Percentiles rank a stretch among this genome's conserved stretches.
phyloP scores from a whole-genome alignment of 1,140 invertebrate genomes.

The Ridgeia piscesae region DNA sequence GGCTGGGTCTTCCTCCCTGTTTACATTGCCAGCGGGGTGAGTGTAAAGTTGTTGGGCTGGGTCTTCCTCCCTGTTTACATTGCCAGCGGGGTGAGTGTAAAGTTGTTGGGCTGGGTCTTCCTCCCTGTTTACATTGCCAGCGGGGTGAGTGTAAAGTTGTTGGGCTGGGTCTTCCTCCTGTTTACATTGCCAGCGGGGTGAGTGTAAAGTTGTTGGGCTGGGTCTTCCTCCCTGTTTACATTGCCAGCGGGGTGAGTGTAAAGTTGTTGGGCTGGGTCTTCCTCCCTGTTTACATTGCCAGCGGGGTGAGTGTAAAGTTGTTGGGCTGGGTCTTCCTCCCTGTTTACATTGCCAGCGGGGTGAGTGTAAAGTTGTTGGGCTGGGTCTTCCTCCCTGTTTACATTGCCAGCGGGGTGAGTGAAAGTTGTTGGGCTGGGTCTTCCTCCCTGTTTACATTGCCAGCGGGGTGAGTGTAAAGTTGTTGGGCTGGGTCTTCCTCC shows the following conservation, averaged over 20 bases:
- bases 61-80: conserved; percentile 62
- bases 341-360: conserved; percentile 58
- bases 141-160: too few relatives aligned
- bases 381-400: conserved; percentile 63
- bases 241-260: conserved; percentile 51
- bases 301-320: too few relatives aligned
- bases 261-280: conserved; percentile 62
- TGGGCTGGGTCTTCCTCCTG: conserved; percentile 63
- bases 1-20: conserved; percentile 63
- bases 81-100: too few relatives aligned
- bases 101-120: conserved; percentile 62
- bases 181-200: conserved; percentile 58
- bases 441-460: conserved; percentile 61
- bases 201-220: conserved; percentile 61
- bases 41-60: conserved; percentile 62
- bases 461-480: too few relatives aligned
- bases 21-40: conserved; percentile 56
- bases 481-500: conserved; percentile 62
- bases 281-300: conserved; percentile 60
- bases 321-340: conserved; percentile 63
- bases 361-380: conserved; percentile 60
- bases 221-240: conserved; percentile 62
- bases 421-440: conserved; percentile 62
- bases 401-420: conserved; percentile 53
- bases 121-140: conserved; percentile 60